Conservation (phyloP, 2,113 vertebrate genomes). For the Jacana jacana region DNA sequence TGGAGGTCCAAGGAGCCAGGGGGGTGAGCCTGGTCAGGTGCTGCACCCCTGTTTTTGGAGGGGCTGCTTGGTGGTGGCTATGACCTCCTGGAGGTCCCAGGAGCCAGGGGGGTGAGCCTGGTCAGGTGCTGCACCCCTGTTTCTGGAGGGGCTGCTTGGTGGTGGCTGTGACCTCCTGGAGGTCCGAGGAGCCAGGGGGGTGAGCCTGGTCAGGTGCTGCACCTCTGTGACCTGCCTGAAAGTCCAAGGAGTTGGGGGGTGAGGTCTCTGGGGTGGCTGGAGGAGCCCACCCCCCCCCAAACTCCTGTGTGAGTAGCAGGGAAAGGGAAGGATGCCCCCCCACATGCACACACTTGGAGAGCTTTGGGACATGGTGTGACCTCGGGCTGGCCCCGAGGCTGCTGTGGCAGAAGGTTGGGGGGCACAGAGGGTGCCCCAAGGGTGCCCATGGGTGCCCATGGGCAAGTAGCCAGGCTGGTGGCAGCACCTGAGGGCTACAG, state of each 20-base stretch:
- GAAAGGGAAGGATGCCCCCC: neutral
- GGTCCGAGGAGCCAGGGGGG: too few relatives aligned
- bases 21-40: too few relatives aligned
- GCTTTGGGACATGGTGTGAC: accelerated
- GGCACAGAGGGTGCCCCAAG: accelerated
- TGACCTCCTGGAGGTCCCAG: too few relatives aligned
- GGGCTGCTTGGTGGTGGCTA: too few relatives aligned
- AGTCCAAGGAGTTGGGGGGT: too few relatives aligned
- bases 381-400: constrained; percentile 19
- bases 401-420: neutral
- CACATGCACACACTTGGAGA: neutral
- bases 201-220: too few relatives aligned
- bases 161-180: neutral
- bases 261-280: neutral
- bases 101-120: too few relatives aligned
- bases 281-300: neutral
- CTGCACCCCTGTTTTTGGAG: too few relatives aligned
- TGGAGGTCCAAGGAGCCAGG: too few relatives aligned
- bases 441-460: neutral
- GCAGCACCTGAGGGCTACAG: neutral
- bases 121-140: too few relatives aligned
- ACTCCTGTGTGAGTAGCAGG: neutral
- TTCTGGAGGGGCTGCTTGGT: too few relatives aligned
- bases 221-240: too few relatives aligned
- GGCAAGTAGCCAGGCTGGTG: neutral